Evolutionary conservation across 2,113 vertebrate species (phyloP), one percentile per base, ranked within the genome.

Genomic region (Seriola quinqueradiata): DNA sequence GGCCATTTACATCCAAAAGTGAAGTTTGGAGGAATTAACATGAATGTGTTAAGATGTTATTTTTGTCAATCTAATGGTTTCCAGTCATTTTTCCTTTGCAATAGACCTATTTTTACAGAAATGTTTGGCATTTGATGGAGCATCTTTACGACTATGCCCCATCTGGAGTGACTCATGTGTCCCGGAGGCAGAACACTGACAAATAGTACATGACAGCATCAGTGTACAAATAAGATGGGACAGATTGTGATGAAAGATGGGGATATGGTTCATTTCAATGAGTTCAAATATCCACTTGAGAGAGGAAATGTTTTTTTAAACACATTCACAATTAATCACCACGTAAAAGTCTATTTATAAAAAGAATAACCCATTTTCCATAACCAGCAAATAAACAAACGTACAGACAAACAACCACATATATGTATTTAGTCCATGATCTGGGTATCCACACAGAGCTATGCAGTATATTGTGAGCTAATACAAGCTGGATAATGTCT

Each of bases 151-250:
- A 23, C 32, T 42, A 25, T 17, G 70, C 48, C 79, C 77, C 78
- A 89, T 89, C 90, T 89, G 87, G 55, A 64, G 54, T 69, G 77
- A 79, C 54, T 52, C 72, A 58, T 66, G 73, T 76, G 78, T 80
- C 77, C 85, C 57, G 8, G 44, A 80, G 87, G 90, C 75, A 69
- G 36, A 77, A 68, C 60, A 21, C 34, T 77, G 87, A 84, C 71
- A 75, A 71, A 87, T 8, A 74, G 60, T 23, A 65, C 55, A 74
- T 64, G 85, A 70, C 80, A 85, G 75, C 77, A 73, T 77, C 71
- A 69, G 69, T 12, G 64, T 71, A 58, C 69, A 61, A 73, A 82
- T 75, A 46, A 61, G 66, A 85, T 4, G 46, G 68, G 82, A 74
- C 85, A 81, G 66, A 66, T 17, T 72, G 71, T 73, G 77, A 63